These are phyloP conservation scores for Rhinophrynus dorsalis DNA, from an alignment of 2,797 vertebrate species.

Conservation along the genomic window DNA sequence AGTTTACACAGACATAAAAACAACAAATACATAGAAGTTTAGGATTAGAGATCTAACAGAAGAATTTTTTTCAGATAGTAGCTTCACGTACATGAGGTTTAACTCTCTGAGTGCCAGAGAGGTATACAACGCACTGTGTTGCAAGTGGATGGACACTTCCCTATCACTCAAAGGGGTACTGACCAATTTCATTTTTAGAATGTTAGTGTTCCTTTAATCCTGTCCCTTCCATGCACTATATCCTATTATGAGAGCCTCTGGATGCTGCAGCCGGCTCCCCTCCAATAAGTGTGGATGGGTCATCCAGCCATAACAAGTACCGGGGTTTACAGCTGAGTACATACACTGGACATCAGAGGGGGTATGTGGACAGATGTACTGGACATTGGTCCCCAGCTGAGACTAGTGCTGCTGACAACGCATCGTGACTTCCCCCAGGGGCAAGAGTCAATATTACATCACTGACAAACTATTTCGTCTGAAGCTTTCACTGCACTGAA, in stretches of 20 bases:
- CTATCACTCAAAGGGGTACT: no score
- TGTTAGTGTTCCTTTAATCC: no score
- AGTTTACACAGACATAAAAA: no score
- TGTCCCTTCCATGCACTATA: background rate
- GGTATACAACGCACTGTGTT: no score
- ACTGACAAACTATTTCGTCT: constrained; percentile 25
- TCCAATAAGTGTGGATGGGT: background rate
- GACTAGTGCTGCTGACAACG: constrained; percentile 24
- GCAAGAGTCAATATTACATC: constrained; percentile 26
- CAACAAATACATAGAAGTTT: no score
- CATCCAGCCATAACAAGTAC: constrained; percentile 31
- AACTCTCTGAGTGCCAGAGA: no score
- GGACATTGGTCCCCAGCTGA: constrained; percentile 21
- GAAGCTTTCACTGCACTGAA: background rate
- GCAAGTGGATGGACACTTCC: no score
- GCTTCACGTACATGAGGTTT: no score
- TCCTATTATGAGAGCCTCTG: background rate
- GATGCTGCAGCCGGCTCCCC: background rate
- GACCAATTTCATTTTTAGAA: no score
- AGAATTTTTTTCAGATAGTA: no score
- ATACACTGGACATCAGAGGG: constrained; percentile 15
- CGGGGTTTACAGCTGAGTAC: constrained; percentile 32
- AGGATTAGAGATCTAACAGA: no score
- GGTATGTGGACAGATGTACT: constrained; percentile 23
- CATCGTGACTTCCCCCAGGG: background rate